Evolutionary conservation across 2,888 invertebrate species (phyloP), one percentile per base, ranked within the genome.

Genomic region (Phyllotreta cruciferae): DNA sequence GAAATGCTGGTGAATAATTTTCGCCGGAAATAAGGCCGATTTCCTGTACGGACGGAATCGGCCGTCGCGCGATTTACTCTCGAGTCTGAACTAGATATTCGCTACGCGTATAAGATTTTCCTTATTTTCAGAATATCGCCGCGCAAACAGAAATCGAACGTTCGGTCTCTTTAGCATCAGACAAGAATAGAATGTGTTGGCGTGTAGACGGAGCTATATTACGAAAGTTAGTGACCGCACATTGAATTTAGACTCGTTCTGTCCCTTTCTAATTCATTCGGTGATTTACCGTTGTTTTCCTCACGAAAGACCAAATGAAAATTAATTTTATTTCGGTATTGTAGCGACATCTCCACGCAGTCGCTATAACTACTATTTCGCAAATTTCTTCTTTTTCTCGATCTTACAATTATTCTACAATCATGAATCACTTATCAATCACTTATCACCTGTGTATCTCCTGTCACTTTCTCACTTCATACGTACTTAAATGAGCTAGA

Each of bases 51-150:
- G 10, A 63, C 50, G 49, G 50, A 49, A 60, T 68, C 62, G 64
- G 53, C 65, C 64, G 65, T 65, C 65, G 72, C 70, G 74, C 74
- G 72, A 73, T 73, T 70, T 67, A 64, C 24, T 24, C 24, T 24
- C 24, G 24, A 24, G 72, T 74, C 73, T 72, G 73, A 70, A 77
- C 75, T 74, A 74, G 73, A 74, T 73, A 65, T 71, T 73, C 71
- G 71, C 70, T 73, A 67, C 67, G 61, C 61, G 52, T 62, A n/a
- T n/a, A 62, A 67, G 64, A 62, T 66, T 68, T 66, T 64, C 60
- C 60, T 63, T 54, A 66, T 58, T 63, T 66, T 61, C 52, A 64
- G 65, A 63, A 67, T 62, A 66, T 62, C 66, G 60, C 67, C 62
- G 67, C 42, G 50, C 52, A 50, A 65, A 67, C 57, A 60, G 61